Base-by-base conservation (phyloP, 2,797 vertebrate genomes). In the Buphagus erythrorhynchus region DNA sequence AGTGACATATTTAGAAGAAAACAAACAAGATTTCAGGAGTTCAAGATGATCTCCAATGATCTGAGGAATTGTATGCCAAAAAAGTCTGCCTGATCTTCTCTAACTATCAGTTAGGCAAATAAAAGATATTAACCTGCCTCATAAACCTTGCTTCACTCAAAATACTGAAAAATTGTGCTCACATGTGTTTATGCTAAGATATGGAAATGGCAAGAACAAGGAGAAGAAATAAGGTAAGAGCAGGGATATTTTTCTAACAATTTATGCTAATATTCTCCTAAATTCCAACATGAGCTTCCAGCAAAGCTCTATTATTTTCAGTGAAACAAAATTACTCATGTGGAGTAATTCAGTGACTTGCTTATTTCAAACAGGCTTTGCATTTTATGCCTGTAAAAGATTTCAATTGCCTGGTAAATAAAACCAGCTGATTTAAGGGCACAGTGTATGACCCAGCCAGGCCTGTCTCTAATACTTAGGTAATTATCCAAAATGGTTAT, bases 291-390 rank as follows among this genome's bases (percentile, higher is more conserved):
- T 13, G 63, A 92, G 65, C 79, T 88, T 84, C 80, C 63, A 92
- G 69, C 62, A 95, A 90, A 75, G 80, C 73, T 82, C 59, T 52
- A 75, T 94, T 88, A 87, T 75, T 88, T 92, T 69, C 90, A 83
- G 28, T 66, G 88, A 94, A 93, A 93, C 55, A 73, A 90, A 95
- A 94, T 93, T 78, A 84, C 55, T 90, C 88, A 86, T 81, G 76
- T 78, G 86, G 88, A 95, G 88, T 52, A 90, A 93, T 94, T 63
- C 88, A 84, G 55, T 36, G 36, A 78, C 85, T 93, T 71, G n/a
- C 31, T 84, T 74, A 94, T 84, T 89, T 84, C 86, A 76, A 84
- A 62, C 43, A 31, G 24, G 43, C 24, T 83, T 84, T 94, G 55
- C 81, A 63, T 92, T 94, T 88, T 59, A 77, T 38, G 77, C n/a